Conservation (phyloP, 2,113 vertebrate species). For the Pagrus major region DNA sequence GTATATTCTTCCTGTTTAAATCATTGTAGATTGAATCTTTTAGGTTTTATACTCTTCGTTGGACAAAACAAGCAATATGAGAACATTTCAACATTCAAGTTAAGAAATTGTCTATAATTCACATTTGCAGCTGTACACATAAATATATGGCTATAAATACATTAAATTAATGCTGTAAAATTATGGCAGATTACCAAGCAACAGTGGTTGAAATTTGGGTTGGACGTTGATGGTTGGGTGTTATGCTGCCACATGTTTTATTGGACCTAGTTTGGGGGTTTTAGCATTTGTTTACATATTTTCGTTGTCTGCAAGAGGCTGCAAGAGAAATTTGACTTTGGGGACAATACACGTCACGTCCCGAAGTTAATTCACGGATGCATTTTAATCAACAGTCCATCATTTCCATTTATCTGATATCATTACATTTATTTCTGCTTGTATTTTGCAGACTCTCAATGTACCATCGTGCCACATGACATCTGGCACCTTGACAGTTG, state of each 20-base stretch:
- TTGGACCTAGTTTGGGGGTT: background rate
- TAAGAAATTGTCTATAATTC: no score
- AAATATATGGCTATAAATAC: background rate
- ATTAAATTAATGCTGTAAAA: background rate
- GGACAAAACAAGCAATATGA: no score
- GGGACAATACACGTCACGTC: no score
- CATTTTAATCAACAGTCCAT: background rate
- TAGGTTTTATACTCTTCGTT: no score
- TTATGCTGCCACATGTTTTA: background rate
- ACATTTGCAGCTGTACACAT: background rate
- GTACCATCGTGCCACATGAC: background rate
- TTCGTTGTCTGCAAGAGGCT: background rate
- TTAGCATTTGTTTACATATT: background rate
- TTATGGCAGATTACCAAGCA: background rate
- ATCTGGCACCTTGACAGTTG: slow-evolving; percentile 1
- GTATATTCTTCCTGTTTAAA: no score
- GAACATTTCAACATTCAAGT: no score
- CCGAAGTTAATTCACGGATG: background rate
- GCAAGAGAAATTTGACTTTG: no score
- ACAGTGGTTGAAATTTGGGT: background rate
- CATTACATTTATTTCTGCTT: background rate
- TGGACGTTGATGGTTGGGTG: background rate
- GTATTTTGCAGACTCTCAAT: background rate
- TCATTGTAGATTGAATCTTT: no score
- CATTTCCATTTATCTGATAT: background rate